Percentiles rank a stretch among this genome's conserved stretches.
phyloP scores from a whole-genome alignment of 2,888 invertebrate genomes.

The Epistrophe grossulariae region DNA sequence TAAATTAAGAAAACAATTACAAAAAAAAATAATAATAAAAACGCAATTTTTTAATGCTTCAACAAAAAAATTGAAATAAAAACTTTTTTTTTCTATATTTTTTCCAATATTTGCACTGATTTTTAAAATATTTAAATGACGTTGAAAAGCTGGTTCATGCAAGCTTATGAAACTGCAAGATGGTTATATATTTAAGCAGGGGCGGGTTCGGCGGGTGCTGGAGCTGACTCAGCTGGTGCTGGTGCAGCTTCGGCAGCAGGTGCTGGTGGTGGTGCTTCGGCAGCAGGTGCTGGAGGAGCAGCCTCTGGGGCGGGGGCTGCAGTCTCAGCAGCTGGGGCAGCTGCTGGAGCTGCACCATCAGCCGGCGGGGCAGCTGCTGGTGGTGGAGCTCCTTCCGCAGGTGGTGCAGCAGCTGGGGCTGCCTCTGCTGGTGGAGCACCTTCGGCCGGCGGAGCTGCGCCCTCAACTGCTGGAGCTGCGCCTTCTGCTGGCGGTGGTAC shows the following conservation, averaged over 20 bases:
- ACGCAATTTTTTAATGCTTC: constrained; percentile 62
- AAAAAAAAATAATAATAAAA: constrained; percentile 41
- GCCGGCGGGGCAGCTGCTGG: constrained; percentile 72
- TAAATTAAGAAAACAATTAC: constrained; percentile 14
- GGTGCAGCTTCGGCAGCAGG: constrained; percentile 79
- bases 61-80: constrained; percentile 68
- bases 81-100: constrained; percentile 68
- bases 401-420: constrained; percentile 76
- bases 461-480: constrained; percentile 79
- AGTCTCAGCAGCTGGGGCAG: constrained; percentile 67
- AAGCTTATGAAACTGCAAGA: constrained; percentile 56
- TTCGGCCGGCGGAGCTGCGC: constrained; percentile 80
- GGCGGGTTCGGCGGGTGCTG: constrained; percentile 51
- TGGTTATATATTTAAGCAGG: constrained; percentile 62
- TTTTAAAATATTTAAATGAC: constrained; percentile 53
- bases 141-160: constrained; percentile 50
- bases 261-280: constrained; percentile 76
- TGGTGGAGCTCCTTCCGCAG: constrained; percentile 77
- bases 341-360: constrained; percentile 77
- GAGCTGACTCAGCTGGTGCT: constrained; percentile 78
- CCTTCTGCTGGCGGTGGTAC: constrained; percentile 78
- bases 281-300: constrained; percentile 76
- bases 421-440: constrained; percentile 79
- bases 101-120: constrained; percentile 56
- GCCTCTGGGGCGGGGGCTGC: constrained; percentile 77